Evolutionary conservation across 2,797 vertebrate genomes (phyloP), one percentile per base, ranked within the genome.

Genomic region (Microctenopoma steveboyesi): DNA sequence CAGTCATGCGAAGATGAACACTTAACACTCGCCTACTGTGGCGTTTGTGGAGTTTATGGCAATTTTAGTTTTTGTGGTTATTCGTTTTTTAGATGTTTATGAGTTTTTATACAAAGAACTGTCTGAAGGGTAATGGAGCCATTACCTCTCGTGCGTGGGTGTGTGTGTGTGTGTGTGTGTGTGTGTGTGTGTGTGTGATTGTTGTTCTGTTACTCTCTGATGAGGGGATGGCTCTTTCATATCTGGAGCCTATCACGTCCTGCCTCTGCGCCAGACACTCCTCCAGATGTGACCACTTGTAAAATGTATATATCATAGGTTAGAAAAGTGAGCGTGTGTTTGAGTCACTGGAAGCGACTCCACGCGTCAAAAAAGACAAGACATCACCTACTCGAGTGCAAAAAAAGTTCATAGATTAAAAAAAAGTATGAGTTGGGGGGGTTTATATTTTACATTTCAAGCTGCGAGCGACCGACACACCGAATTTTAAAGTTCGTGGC

Each of bases 231-330:
- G 60, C 68, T 74, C 54, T 71, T 45, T 84, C 61, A 72, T 63
- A 75, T 79, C 58, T 81, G 69, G 59, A 91, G 81, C 92, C 93
- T 88, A 94, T 94, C 93, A 78, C 78, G 72, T 83, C 72, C 75
- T 72, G 39, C 47, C 74, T 60, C 73, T n/a, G 73, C 64, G 39
- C 60, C 77, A 82, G 90, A 89, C 91, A 88, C 92, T 79, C 91
- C 93, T 89, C 91, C 89, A 79, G 53, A 89, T 79, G 91, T 86
- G 88, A 89, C 76, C 84, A 84, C 79, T 74, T 54, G 69, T 81
- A 50, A 87, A 89, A 92, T 91, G 90, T 90, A 92, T 92, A 93
- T 92, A 92, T 93, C 87, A 91, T 76, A 88, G 88, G 79, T 81
- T 89, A 72, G 70, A 83, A 81, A 82, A 47, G 64, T 45, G 55